Base-by-base conservation (phyloP, 2,888 invertebrate genomes). In the Eristalinus sepulchralis region DNA sequence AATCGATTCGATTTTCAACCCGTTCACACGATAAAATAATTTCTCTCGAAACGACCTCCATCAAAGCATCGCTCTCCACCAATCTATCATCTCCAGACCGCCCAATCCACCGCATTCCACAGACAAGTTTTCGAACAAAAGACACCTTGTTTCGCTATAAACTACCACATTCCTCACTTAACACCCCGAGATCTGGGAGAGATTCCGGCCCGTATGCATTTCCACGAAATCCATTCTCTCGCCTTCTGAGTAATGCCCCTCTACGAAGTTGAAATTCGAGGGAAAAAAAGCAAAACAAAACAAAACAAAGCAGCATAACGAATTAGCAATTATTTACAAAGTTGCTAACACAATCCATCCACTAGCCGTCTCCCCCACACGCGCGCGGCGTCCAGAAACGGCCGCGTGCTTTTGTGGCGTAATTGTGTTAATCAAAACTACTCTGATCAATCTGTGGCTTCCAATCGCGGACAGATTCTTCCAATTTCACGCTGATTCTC, bases 241-340 rank as follows among this genome's bases (percentile, higher is more conserved):
- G 4, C 4, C 39, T n/a, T 17, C 39, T n/a, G 39, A 47, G 4
- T n/a, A 47, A 47, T 17, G 17, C 17, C 47, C 17, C 47, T 17
- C 17, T 47, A 5, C 27, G n/a, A n/a, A n/a, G n/a, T 17, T 8
- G 47, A 47, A 47, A 47, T 17, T 33, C 27, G 34, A 55, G 33
- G 8, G 17, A 67, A 67, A 27, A 17, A 27, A 39, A 39, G 8
- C 39, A 39, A 39, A 24, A 22, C n/a, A 39, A 64, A 39, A 36
- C 39, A 63, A 63, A 53, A 31, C 53, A 59, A 70, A 70, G 59
- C 70, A 70, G 70, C 70, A 59, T 59, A 53, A 36, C 70, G 59
- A 70, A 70, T 70, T 70, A 59, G 27, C 60, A 20, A 47, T 71
- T 60, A 39, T 60, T 60, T 60, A 71, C 60, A 39, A 60, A 39